These are phyloP conservation scores for Leucania comma DNA, from an alignment of 2,888 invertebrate genomes.

Conservation along the genomic window DNA sequence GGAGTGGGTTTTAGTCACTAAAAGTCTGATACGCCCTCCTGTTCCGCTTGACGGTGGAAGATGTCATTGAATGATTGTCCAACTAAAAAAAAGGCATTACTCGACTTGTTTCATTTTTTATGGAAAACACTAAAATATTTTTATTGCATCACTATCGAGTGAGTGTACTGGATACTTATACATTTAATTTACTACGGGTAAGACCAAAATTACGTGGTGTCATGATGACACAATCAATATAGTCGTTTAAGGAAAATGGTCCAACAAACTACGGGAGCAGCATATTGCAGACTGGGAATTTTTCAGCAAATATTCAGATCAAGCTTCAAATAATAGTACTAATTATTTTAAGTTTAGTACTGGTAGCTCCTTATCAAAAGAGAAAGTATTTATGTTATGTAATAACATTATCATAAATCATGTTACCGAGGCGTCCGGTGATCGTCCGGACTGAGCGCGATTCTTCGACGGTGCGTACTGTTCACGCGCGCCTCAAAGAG, in stretches of 20 bases:
- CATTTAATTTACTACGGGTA: neutral
- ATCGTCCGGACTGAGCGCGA: too few relatives aligned
- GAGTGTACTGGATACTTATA: neutral
- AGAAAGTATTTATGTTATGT: neutral
- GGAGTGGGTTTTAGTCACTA: too few relatives aligned
- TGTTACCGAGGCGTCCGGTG: neutral
- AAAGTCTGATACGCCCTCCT: too few relatives aligned
- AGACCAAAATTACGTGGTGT: neutral
- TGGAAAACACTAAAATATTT: neutral
- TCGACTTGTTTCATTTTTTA: neutral
- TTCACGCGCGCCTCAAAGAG: too few relatives aligned
- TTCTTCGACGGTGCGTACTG: too few relatives aligned
- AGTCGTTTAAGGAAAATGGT: neutral
- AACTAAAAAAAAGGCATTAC: neutral
- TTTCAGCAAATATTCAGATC: neutral
- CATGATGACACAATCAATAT: neutral
- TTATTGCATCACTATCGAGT: too few relatives aligned
- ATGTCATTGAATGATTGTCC: too few relatives aligned
- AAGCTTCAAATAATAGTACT: too few relatives aligned
- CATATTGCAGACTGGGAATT: neutral
- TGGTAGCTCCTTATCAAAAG: too few relatives aligned
- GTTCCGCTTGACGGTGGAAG: too few relatives aligned
- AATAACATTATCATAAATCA: too few relatives aligned
- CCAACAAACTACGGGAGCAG: neutral
- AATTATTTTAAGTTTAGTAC: too few relatives aligned